phyloP scores from a whole-genome alignment of 2,113 vertebrate genomes.

The Thamnophis sirtalis region DNA sequence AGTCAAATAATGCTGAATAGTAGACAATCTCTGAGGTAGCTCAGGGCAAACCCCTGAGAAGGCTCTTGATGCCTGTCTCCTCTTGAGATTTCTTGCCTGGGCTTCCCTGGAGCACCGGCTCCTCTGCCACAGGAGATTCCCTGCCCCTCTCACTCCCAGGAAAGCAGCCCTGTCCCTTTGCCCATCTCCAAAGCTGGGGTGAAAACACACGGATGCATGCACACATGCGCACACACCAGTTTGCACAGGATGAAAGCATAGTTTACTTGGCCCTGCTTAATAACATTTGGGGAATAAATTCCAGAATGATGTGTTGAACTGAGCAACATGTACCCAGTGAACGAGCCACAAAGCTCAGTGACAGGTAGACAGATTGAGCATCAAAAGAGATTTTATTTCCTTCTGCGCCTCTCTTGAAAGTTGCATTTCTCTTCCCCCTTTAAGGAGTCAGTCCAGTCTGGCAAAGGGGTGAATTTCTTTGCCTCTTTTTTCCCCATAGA shows the following conservation, averaged over 20 bases:
- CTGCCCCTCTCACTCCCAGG: background rate
- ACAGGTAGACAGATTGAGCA: background rate
- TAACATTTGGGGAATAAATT: background rate
- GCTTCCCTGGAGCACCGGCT: background rate
- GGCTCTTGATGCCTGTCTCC: background rate
- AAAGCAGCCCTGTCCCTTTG: background rate
- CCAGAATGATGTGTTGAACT: background rate
- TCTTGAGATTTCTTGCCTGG: background rate
- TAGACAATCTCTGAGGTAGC: background rate
- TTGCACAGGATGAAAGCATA: background rate
- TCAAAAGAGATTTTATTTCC: background rate
- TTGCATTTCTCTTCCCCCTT: background rate
- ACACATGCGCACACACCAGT: no score
- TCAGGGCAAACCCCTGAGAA: no score
- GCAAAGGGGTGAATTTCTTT: background rate
- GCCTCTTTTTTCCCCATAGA: background rate
- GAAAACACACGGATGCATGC: no score
- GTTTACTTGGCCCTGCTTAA: background rate
- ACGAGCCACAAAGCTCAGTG: background rate
- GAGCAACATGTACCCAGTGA: background rate
- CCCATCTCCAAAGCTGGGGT: background rate
- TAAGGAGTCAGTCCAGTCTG: background rate
- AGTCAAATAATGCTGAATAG: background rate
- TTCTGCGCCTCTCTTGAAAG: background rate
- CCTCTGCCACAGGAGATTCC: background rate